Evolutionary conservation across 2,113 vertebrate species (phyloP).

Genomic region (Spilogale gracilis): DNA sequence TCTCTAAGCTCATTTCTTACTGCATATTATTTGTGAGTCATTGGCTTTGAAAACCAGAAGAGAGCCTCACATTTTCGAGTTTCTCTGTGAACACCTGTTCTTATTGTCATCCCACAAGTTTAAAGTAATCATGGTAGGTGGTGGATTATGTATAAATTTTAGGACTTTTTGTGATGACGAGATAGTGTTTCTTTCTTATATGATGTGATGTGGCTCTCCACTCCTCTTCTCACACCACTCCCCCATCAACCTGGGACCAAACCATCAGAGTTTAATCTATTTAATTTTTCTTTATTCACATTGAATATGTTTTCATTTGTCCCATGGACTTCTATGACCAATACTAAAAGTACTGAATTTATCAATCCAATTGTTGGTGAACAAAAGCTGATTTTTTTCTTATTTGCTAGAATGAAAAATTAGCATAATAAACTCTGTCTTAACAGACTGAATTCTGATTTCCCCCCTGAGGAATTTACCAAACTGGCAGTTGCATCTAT

Average conservation of each 20-base stretch:
- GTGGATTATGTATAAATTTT: neutral
- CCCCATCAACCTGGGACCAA: neutral
- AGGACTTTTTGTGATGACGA: neutral
- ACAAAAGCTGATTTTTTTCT: constrained; percentile 25
- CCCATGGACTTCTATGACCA: neutral
- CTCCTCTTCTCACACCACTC: neutral
- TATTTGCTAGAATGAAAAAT: constrained; percentile 43
- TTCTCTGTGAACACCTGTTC: constrained; percentile 39
- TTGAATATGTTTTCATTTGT: neutral
- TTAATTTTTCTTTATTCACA: constrained; percentile 26
- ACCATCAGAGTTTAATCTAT: neutral
- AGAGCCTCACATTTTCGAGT: neutral
- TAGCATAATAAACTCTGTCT: neutral
- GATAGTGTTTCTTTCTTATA: neutral
- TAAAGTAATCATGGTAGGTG: neutral
- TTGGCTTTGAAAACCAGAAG: neutral
- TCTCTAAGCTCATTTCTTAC: constrained; percentile 73
- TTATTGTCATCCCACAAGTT: neutral
- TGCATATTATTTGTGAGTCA: constrained; percentile 35
- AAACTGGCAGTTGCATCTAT: neutral
- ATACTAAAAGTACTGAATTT: neutral
- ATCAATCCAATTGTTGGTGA: constrained; percentile 7
- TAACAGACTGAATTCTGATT: neutral
- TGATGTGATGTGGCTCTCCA: neutral
- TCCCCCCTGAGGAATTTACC: constrained; percentile 1